A percentile compares a stretch with the other conserved stretches of the same genome.
Conservation (phyloP, 2,797 vertebrate genomes). For the Megaceryle alcyon region DNA sequence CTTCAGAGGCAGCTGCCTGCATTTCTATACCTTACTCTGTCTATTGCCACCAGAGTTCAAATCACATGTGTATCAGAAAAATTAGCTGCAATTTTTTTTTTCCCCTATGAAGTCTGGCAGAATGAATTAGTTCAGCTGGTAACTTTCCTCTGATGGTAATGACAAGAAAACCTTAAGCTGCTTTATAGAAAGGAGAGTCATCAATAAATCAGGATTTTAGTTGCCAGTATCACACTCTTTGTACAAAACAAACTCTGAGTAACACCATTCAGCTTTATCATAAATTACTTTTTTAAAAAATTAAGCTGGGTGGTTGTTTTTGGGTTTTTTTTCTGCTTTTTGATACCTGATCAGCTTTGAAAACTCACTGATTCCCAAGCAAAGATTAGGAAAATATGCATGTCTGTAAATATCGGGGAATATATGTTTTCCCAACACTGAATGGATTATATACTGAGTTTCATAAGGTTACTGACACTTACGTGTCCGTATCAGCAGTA, state of each 20-base stretch:
- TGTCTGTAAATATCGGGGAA: neutral
- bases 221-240: neutral
- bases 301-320: neutral
- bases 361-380: neutral
- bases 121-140: neutral
- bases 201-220: neutral
- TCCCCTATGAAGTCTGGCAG: neutral
- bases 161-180: neutral
- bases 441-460: neutral
- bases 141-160: neutral
- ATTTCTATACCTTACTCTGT: conserved; percentile 30
- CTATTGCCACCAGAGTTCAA: neutral
- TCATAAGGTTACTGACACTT: neutral
- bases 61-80: neutral
- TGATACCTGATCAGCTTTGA: neutral
- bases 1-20: conserved; percentile 38
- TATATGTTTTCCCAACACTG: neutral
- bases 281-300: neutral
- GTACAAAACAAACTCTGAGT: neutral
- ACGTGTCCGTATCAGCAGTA: neutral
- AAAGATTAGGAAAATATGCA: neutral
- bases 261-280: neutral
- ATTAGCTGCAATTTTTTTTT: conserved; percentile 2
- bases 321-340: neutral
- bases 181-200: neutral